Evolutionary conservation across 2,797 vertebrate species (phyloP).

Genomic region (Capromys pilorides): DNA sequence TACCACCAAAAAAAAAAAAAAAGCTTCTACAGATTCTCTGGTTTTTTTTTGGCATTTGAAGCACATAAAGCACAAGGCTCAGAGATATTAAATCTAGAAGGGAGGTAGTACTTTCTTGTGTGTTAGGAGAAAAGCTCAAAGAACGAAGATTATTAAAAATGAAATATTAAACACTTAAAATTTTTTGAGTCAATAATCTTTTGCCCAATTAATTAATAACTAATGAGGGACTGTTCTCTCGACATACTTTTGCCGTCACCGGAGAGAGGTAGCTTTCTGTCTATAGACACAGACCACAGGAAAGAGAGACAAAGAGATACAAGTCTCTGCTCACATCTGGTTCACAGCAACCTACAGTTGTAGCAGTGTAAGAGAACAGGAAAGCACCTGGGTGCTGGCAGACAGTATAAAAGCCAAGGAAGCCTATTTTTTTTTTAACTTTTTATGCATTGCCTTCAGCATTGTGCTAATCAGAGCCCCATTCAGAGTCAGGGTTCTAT

Average conservation of each 20-base stretch:
- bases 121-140: not conserved
- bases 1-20: too few species aligned
- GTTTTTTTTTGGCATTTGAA: conserved; percentile 31
- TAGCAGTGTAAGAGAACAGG: not conserved
- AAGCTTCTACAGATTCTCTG: not conserved
- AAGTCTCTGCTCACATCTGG: not conserved
- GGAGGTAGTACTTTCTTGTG: not conserved
- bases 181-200: not conserved
- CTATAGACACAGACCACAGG: not conserved
- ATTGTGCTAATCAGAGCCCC: not conserved
- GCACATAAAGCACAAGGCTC: not conserved
- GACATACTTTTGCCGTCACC: not conserved
- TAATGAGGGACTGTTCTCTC: not conserved
- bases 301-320: too few species aligned
- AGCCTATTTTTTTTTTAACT: not conserved
- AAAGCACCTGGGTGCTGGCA: not conserved
- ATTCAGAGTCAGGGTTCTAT: not conserved
- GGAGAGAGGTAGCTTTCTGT: not conserved
- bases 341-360: too few species aligned
- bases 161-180: not conserved
- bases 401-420: not conserved
- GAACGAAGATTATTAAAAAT: not conserved
- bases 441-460: not conserved
- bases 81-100: not conserved
- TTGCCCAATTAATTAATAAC: not conserved